Base-by-base conservation (phyloP, 2,888 invertebrate genomes). In the Acronicta aceris region DNA sequence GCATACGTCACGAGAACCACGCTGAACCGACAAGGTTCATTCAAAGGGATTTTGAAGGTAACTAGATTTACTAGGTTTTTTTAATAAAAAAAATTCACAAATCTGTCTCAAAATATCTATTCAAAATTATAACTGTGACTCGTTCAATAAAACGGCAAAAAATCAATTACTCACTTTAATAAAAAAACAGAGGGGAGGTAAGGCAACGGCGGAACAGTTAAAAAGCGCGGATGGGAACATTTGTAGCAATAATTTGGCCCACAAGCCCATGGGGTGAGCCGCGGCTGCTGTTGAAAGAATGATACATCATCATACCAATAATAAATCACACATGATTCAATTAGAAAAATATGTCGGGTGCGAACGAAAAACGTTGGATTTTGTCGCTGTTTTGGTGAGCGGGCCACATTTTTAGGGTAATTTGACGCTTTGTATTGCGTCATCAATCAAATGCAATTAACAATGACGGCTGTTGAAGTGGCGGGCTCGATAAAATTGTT, bases 261-360 rank as follows among this genome's bases (percentile, higher is more conserved):
- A 79, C 91, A 91, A 91, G 86, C 88, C 85, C 83, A 82, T 88
- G 88, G 92, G 93, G 92, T 88, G 90, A 84, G 91, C 87, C 91
- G 74, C 93, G 92, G 92, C 89, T 94, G 94, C 85, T 87, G 89
- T 86, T 94, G 94, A 94, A 93, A 94, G 93, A 93, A 94, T 94
- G 93, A 94, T 94, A 91, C 94, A 94, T 94, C 94, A 94, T 94
- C 94, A 93, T 82, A 90, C 92, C 93, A 92, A 93, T 93, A 92
- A 94, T 94, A 94, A 94, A 94, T 94, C 94, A 94, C 93, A 91
- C 84, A 90, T 91, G 93, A 93, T 94, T 94, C 94, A 94, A 94
- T 94, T 94, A 94, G 94, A 94, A 93, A 91, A 93, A 93, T 89
- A 91, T 89, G 81, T 83, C 85, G 86, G 86, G 85, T 82, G 77